phyloP scores from a whole-genome alignment of 2,113 vertebrate genomes.

The Macrotis lagotis region DNA sequence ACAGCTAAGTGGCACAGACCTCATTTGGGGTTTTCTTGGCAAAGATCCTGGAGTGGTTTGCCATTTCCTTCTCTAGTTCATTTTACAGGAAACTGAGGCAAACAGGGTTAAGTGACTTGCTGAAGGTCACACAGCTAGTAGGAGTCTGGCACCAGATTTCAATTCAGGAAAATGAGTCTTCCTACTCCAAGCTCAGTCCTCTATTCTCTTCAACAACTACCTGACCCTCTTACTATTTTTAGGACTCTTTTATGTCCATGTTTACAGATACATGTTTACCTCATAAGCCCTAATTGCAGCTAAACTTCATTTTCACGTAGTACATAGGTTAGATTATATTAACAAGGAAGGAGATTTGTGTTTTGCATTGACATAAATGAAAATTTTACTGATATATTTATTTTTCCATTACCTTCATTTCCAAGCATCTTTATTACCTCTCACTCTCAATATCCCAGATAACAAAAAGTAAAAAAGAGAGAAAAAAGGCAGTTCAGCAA shows the following conservation, averaged over 20 bases:
- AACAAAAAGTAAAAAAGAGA: not conserved
- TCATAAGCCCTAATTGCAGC: not conserved
- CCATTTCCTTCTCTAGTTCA: not conserved
- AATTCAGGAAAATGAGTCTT: not conserved
- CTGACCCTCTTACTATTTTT: not conserved
- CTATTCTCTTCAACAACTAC: no score
- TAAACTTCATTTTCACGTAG: not conserved
- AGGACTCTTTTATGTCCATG: not conserved
- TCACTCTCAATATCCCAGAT: not conserved
- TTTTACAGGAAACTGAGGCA: not conserved
- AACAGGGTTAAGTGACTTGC: not conserved
- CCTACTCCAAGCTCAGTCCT: no score
- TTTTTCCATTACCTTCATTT: not conserved
- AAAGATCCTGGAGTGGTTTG: not conserved
- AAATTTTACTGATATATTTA: not conserved
- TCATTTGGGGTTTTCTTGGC: not conserved
- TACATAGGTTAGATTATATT: not conserved
- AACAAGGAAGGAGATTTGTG: not conserved
- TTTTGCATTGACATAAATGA: not conserved
- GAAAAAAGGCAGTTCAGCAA: not conserved
- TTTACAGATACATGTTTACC: not conserved
- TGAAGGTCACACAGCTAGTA: not conserved
- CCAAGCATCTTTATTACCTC: not conserved
- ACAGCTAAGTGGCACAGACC: not conserved
- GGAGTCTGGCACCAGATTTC: not conserved